phyloP scores from a whole-genome alignment of 1,140 invertebrate genomes.

The Drosophila ogumai region DNA sequence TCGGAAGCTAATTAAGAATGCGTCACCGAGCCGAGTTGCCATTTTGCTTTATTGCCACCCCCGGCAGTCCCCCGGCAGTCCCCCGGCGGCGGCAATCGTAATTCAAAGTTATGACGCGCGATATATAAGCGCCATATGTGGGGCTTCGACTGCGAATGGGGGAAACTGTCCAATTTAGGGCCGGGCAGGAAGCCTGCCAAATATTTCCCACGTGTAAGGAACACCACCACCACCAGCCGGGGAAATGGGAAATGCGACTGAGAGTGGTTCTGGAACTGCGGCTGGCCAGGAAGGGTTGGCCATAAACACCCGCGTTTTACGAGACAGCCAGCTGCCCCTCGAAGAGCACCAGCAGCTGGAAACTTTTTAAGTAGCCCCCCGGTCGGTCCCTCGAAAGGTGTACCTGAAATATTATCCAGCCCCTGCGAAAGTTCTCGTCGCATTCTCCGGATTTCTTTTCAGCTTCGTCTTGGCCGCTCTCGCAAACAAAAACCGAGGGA shows the following conservation, averaged over 20 bases:
- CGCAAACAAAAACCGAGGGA: conserved; percentile 12
- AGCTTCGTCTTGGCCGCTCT: conserved; percentile 7
- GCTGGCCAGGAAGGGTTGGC: conserved; percentile 54
- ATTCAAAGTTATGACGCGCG: conserved; percentile 41
- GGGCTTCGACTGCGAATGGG: conserved; percentile 30
- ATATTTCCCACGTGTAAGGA: conserved; percentile 62
- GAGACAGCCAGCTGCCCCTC: conserved; percentile 46
- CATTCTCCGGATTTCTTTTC: conserved; percentile 23
- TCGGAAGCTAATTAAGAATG: conserved; percentile 39
- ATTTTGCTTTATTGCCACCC: conserved; percentile 41
- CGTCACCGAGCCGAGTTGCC: conserved; percentile 36
- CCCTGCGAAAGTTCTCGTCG: conserved; percentile 27
- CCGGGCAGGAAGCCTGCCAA: conserved; percentile 63
- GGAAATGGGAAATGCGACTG: conserved; percentile 23
- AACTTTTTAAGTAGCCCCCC: conserved; percentile 70
- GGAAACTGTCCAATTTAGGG: conserved; percentile 21
- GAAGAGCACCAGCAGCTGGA: conserved; percentile 40
- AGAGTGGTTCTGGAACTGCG: conserved; percentile 1
- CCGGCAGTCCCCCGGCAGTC: background rate
- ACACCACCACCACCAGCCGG: conserved; percentile 19
- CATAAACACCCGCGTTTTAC: conserved; percentile 72
- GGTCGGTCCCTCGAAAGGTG: conserved; percentile 25
- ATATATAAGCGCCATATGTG: conserved; percentile 22
- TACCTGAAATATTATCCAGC: conserved; percentile 67
- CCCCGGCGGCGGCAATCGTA: conserved; percentile 13